A percentile compares a stretch with the other conserved stretches of the same genome.
phyloP scores from a whole-genome alignment of 2,797 vertebrate species.

The Gephyroberyx darwinii region DNA sequence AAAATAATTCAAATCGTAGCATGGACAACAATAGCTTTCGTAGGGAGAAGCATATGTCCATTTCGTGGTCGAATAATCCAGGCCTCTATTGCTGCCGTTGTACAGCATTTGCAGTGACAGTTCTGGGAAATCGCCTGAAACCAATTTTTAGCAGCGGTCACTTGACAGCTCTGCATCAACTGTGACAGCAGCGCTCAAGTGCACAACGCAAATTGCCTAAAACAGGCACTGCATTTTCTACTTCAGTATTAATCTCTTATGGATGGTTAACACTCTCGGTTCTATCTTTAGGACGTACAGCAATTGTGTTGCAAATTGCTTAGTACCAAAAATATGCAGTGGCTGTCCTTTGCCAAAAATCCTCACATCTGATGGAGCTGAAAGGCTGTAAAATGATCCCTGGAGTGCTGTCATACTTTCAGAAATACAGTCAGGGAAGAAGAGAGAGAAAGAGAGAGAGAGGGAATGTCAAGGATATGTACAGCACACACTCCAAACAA shows the following conservation, averaged over 20 bases:
- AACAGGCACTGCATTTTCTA: background rate
- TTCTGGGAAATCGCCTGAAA: background rate
- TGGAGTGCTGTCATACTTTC: conserved; percentile 66
- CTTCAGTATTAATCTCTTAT: background rate
- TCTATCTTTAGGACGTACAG: background rate
- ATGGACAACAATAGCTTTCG: too few relatives aligned
- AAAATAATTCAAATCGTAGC: background rate
- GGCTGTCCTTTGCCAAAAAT: conserved; percentile 46
- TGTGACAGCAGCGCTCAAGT: background rate
- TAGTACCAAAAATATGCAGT: conserved; percentile 38
- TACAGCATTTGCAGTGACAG: background rate
- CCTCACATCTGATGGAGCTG: conserved; percentile 59
- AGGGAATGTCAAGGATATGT: conserved; percentile 66
- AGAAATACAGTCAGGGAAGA: conserved; percentile 39
- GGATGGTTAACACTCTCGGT: background rate
- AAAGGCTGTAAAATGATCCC: conserved; percentile 66
- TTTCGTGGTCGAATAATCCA: background rate
- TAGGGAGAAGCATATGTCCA: too few relatives aligned
- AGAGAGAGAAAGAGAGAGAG: conserved; percentile 30
- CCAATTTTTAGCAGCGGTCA: conserved; percentile 3
- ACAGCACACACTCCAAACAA: conserved; percentile 52
- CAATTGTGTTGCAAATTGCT: background rate
- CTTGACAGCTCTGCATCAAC: conserved; percentile 7
- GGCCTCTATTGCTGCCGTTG: background rate
- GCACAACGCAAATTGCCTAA: background rate